Base-by-base conservation (phyloP, 2,113 vertebrate genomes). In the Petrocephalus zakoni region DNA sequence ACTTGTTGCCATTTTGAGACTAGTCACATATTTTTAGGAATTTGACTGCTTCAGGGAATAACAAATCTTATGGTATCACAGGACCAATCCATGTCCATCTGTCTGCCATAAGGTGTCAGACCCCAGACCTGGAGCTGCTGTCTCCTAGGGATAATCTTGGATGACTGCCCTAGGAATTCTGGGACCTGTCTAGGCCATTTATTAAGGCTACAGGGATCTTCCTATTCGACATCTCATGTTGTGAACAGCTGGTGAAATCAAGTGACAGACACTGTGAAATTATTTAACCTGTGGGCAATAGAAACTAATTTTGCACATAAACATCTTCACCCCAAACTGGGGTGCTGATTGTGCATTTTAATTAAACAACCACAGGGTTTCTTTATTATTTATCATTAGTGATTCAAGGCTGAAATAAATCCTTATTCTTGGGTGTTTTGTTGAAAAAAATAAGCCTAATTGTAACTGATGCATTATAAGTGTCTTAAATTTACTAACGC, bases 261-360 rank as follows among this genome's bases (percentile, higher is more conserved):
- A 90, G 93, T 92, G 90, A 91, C 90, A 90, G 88, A 90, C 42
- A 87, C 56, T 87, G 87, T 91, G 89, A 90, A 93, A 95, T 94
- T 95, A 95, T 95, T 96, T 94, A 95, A 94, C 90, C 93, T 92
- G 61, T 93, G 90, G 91, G 92, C 92, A 92, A 93, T 29, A 89
- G 86, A 90, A 90, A 94, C 25, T 91, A 91, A 90, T 91, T 93
- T 94, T 85, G 92, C 90, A 34, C 56, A 83, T 55, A 86, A 86
- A 86, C 51, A 55, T 86, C 84, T 86, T 86, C 52, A 87, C 68
- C 10, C 87, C 51, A 37, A 47, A 85, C 89, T 83, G 83, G 85
- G 89, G 87, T 64, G 88, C 47, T 21, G 47, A 88, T 82, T 47
- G 56, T 88, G 42, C 53, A 88, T 85, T 88, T 88, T 88, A 88